phyloP scores from a whole-genome alignment of 2,888 invertebrate genomes.

The Ochropleura leucogaster region DNA sequence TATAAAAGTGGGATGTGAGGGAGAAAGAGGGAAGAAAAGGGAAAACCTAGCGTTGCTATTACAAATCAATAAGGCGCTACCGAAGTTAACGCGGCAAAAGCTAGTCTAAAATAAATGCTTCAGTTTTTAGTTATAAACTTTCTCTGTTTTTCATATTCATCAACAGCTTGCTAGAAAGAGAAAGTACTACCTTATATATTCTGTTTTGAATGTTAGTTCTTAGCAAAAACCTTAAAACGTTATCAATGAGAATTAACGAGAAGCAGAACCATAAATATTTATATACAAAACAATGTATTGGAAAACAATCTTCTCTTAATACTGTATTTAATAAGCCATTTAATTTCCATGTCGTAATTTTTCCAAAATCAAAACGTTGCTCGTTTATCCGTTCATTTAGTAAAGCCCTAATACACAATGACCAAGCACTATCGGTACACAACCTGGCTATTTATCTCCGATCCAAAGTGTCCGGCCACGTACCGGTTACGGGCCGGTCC shows the following conservation, averaged over 20 bases:
- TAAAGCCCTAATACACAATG: conserved; percentile 60
- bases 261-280: background rate
- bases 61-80: too few relatives aligned
- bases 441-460: conserved; percentile 68
- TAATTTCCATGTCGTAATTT: background rate
- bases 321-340: background rate
- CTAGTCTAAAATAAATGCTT: too few relatives aligned
- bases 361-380: conserved; percentile 2
- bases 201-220: background rate
- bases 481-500: conserved; percentile 65
- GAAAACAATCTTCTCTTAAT: background rate
- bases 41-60: too few relatives aligned
- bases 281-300: background rate
- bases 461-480: conserved; percentile 67
- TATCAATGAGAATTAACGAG: background rate
- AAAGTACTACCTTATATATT: background rate
- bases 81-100: too few relatives aligned
- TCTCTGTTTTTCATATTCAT: background rate
- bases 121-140: background rate
- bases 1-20: too few relatives aligned
- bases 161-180: background rate
- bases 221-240: background rate
- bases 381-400: conserved; percentile 36
- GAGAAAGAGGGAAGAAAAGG: too few relatives aligned
- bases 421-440: conserved; percentile 62